phyloP scores from a whole-genome alignment of 2,113 vertebrate genomes.

The Nicator chloris region DNA sequence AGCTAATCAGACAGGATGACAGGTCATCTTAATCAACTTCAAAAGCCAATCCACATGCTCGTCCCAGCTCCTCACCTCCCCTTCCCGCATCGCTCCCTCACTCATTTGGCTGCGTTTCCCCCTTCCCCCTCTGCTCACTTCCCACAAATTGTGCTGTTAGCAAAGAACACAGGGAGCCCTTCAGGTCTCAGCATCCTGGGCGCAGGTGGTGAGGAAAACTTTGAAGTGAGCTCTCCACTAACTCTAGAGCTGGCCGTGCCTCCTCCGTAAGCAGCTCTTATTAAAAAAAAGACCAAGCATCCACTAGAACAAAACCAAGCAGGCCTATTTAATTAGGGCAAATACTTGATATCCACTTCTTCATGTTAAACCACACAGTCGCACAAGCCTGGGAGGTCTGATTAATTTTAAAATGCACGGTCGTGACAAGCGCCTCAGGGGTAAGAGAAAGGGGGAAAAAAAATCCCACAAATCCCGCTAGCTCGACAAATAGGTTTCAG shows the following conservation, averaged over 20 bases:
- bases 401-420: conserved; percentile 83
- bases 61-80: neutral
- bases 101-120: conserved; percentile 1
- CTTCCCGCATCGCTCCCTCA: neutral
- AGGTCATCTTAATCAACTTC: conserved; percentile 64
- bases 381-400: conserved; percentile 71
- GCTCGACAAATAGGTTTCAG: conserved; percentile 46
- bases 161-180: conserved; percentile 43
- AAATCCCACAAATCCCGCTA: conserved; percentile 18
- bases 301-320: conserved; percentile 77
- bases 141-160: conserved; percentile 5
- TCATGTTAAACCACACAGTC: conserved; percentile 70
- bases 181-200: conserved; percentile 56
- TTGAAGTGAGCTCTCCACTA: conserved; percentile 73
- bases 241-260: conserved; percentile 69
- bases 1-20: conserved; percentile 37
- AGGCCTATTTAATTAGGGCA: conserved; percentile 78
- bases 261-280: conserved; percentile 74
- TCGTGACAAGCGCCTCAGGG: conserved; percentile 72
- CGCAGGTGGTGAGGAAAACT: conserved; percentile 75
- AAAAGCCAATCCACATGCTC: conserved; percentile 56
- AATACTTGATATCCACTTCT: conserved; percentile 76
- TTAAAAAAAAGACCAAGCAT: conserved; percentile 75
- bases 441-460: conserved; percentile 26
- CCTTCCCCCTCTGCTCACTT: neutral